Conservation (phyloP, 2,797 vertebrate genomes). For the Cyclura pinguis region DNA sequence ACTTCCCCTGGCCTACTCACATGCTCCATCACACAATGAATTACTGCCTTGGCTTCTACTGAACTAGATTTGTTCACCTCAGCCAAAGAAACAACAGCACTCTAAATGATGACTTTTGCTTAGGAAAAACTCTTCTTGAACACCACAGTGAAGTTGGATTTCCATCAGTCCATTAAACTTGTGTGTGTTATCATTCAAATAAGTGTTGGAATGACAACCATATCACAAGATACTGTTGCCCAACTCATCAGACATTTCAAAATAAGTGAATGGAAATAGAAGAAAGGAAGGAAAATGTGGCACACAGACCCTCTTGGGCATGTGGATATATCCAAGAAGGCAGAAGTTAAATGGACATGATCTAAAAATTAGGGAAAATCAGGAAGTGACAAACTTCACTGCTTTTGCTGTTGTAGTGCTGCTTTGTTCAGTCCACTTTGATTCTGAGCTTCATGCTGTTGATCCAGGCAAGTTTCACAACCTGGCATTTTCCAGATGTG, state of each 20-base stretch:
- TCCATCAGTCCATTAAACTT: background rate
- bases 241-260: background rate
- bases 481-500: background rate
- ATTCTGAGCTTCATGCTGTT: background rate
- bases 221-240: background rate
- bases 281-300: background rate
- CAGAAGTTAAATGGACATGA: background rate
- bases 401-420: background rate
- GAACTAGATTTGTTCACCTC: background rate
- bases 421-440: background rate
- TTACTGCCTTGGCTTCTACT: background rate
- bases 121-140: background rate
- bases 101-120: background rate
- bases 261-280: background rate
- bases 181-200: background rate
- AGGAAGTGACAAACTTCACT: background rate
- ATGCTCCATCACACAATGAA: background rate
- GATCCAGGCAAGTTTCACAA: background rate
- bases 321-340: background rate
- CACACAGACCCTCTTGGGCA: background rate
- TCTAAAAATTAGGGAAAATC: background rate
- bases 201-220: background rate
- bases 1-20: background rate
- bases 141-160: background rate
- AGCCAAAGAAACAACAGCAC: background rate